These are phyloP conservation scores for Temnothorax ravouxi DNA, from an alignment of 2,888 invertebrate species.

Conservation along the genomic window DNA sequence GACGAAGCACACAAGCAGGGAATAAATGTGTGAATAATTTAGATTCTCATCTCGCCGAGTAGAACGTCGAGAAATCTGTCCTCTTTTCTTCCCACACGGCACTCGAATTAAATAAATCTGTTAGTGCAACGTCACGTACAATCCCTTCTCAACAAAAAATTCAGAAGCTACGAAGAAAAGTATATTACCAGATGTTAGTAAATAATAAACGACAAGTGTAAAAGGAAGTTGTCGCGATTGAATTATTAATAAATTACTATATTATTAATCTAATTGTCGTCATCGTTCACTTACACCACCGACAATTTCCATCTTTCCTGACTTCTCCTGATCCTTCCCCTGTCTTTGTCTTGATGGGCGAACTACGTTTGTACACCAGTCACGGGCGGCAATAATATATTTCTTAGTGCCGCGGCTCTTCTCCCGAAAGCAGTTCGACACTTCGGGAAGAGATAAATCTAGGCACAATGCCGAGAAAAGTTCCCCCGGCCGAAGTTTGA, in stretches of 20 bases:
- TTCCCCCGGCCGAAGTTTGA: slow-evolving; percentile 67
- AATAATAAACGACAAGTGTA: slow-evolving; percentile 13
- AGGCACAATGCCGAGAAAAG: slow-evolving; percentile 63
- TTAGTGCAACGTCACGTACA: background rate
- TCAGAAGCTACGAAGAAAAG: background rate
- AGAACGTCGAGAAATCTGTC: slow-evolving; percentile 27
- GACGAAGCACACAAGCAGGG: slow-evolving; percentile 86
- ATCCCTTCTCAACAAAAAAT: background rate
- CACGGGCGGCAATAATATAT: slow-evolving; percentile 72
- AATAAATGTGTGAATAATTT: slow-evolving; percentile 71
- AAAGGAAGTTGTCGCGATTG: background rate
- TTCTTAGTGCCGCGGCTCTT: slow-evolving; percentile 57
- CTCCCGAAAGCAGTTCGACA: slow-evolving; percentile 67
- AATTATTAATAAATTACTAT: background rate
- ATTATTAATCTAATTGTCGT: slow-evolving; percentile 3
- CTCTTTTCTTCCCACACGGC: background rate
- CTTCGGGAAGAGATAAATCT: slow-evolving; percentile 73
- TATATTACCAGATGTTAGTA: background rate
- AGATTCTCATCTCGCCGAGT: slow-evolving; percentile 39
- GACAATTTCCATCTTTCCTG: background rate
- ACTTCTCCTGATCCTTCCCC: background rate
- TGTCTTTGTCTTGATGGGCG: background rate
- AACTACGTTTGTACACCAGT: slow-evolving; percentile 59
- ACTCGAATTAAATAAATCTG: slow-evolving; percentile 31
- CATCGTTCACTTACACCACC: background rate